Evolutionary conservation across 2,888 invertebrate genomes (phyloP).

Genomic region (Erebia epiphron): DNA sequence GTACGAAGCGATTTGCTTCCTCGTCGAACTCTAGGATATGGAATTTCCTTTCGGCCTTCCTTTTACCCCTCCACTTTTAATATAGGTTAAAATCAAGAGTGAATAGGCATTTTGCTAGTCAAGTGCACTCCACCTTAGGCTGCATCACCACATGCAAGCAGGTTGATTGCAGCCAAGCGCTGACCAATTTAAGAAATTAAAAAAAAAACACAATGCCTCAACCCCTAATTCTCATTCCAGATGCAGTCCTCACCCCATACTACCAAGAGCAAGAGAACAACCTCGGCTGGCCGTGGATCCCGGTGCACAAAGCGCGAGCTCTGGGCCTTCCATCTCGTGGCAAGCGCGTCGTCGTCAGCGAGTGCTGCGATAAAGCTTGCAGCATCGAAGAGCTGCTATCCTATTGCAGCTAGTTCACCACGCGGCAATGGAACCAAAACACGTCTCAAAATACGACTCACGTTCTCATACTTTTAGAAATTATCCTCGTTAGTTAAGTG

Average conservation of each 20-base stretch:
- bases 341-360: slow-evolving; percentile 59
- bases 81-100: too few species aligned
- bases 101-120: too few species aligned
- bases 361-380: slow-evolving; percentile 67
- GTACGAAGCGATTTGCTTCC: too few species aligned
- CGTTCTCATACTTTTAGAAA: slow-evolving; percentile 4
- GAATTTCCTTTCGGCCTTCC: too few species aligned
- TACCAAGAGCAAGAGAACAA: slow-evolving; percentile 55
- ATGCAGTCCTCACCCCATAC: slow-evolving; percentile 51
- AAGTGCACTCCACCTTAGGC: too few species aligned
- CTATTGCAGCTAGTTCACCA: slow-evolving; percentile 51
- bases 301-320: slow-evolving; percentile 50
- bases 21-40: too few species aligned
- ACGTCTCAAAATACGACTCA: slow-evolving; percentile 18
- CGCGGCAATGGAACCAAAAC: slow-evolving; percentile 15
- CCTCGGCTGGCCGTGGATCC: slow-evolving; percentile 56
- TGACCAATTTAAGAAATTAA: too few species aligned
- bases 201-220: too few species aligned
- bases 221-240: slow-evolving; percentile 41
- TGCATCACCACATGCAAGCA: too few species aligned
- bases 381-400: slow-evolving; percentile 53
- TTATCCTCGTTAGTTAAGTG: not conserved
- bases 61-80: too few species aligned
- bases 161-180: too few species aligned
- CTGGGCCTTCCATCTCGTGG: slow-evolving; percentile 48